Percentiles rank a stretch among this genome's conserved stretches.
phyloP scores from a whole-genome alignment of 2,113 vertebrate genomes.

The Etheostoma spectabile region DNA sequence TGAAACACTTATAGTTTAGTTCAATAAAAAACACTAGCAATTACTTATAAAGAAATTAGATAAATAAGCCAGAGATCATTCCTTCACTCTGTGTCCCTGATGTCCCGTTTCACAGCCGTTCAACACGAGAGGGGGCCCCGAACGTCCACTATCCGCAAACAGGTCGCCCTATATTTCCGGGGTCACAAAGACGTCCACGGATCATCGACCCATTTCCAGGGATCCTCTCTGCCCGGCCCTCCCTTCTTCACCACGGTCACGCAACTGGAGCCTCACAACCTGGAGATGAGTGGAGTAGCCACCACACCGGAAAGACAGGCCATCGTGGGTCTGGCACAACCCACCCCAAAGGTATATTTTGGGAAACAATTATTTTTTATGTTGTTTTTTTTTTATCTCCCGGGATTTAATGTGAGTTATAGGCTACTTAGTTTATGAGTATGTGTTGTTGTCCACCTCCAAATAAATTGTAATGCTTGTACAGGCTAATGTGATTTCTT shows the following conservation, averaged over 20 bases:
- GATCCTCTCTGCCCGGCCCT: conserved; percentile 89
- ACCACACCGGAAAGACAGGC: conserved; percentile 92
- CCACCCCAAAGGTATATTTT: conserved; percentile 92
- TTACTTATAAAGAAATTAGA: conserved; percentile 1
- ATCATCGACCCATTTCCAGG: conserved; percentile 89
- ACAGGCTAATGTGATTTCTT: neutral
- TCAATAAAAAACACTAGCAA: neutral
- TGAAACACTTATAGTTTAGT: neutral
- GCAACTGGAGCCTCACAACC: conserved; percentile 93
- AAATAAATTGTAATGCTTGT: neutral
- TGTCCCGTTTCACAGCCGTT: conserved; percentile 86
- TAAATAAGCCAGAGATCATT: conserved; percentile 19
- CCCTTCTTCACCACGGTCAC: conserved; percentile 97
- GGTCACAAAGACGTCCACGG: conserved; percentile 97
- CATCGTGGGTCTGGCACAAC: conserved; percentile 94
- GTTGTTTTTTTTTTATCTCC: neutral
- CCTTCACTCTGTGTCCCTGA: conserved; percentile 24
- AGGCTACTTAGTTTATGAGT: neutral
- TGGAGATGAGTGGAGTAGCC: conserved; percentile 91
- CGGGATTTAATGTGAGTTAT: neutral
- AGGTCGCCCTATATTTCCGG: conserved; percentile 98
- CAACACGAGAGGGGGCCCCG: conserved; percentile 97
- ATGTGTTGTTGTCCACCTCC: neutral
- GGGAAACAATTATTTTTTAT: neutral
- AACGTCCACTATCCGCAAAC: conserved; percentile 98